Evolutionary conservation across 2,888 invertebrate genomes (phyloP), one percentile per base, ranked within the genome.

Genomic region (Timandra comae): DNA sequence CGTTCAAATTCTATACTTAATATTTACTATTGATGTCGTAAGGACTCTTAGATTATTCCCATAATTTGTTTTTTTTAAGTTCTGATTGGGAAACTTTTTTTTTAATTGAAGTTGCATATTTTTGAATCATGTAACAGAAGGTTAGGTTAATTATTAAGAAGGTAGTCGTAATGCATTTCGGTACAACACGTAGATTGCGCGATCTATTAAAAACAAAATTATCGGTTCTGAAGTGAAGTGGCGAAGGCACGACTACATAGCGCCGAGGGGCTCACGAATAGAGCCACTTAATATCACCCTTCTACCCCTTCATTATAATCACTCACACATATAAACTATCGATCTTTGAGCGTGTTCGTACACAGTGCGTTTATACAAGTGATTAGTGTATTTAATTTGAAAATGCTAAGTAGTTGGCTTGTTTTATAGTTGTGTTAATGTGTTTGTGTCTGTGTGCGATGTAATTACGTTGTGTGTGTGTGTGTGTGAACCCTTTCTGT

Each of bases 321-420:
- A 79, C 80, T 49, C 81, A 74, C 78, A 84, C 79, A 78, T 41
- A 65, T 60, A 64, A 63, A 74, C 46, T 82, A 82, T 82, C 81
- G 84, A 82, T 79, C 82, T 62, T 35, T 33, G 37, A 49, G 43
- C 53, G 60, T 72, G 61, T 81, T 60, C 63, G 61, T 69, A 75
- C 63, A 69, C 72, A 40, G 39, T 58, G 63, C 72, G 76, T 76
- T 77, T 79, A 79, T 78, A 80, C 77, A 76, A 78, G 81, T 84
- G 82, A 84, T 85, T 85, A 85, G 84, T 84, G 84, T 84, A 81
- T 82, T 84, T 85, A 82, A 85, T 85, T 85, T 81, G 84, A 85
- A 84, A 84, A 84, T 81, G 85, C 79, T 84, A 84, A 85, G 84
- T 81, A 84, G 84, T 84, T 80, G 74, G 75, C 75, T 77, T 81